Evolutionary conservation across 2,888 invertebrate genomes (phyloP).

Genomic region (Beris morrisii): DNA sequence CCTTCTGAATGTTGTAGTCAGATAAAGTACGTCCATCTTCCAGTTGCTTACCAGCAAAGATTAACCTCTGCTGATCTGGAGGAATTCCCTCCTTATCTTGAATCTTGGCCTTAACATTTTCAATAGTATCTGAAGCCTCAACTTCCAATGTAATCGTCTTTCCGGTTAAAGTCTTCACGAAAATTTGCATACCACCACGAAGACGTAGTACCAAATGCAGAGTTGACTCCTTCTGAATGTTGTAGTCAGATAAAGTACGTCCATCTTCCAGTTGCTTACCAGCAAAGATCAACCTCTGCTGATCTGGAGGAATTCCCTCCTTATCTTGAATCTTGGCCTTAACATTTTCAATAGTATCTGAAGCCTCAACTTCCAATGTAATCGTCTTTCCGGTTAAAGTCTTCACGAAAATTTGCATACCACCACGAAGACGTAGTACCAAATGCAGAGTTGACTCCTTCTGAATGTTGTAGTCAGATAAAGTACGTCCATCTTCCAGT

Average conservation of each 20-base stretch:
- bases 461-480: slow-evolving; percentile 22
- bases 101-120: slow-evolving; percentile 25
- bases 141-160: slow-evolving; percentile 26
- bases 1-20: slow-evolving; percentile 92
- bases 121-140: slow-evolving; percentile 23
- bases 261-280: slow-evolving; percentile 26
- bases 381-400: slow-evolving; percentile 33
- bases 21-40: slow-evolving; percentile 89
- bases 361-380: slow-evolving; percentile 29
- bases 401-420: slow-evolving; percentile 34
- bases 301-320: slow-evolving; percentile 30
- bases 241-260: slow-evolving; percentile 15
- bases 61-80: slow-evolving; percentile 18
- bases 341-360: slow-evolving; percentile 29
- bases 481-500: slow-evolving; percentile 16
- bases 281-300: slow-evolving; percentile 29
- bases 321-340: slow-evolving; percentile 32
- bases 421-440: slow-evolving; percentile 26
- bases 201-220: slow-evolving; percentile 17
- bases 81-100: slow-evolving; percentile 25
- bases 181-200: slow-evolving; percentile 29
- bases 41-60: slow-evolving; percentile 69
- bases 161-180: slow-evolving; percentile 24
- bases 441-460: slow-evolving; percentile 21
- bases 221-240: slow-evolving; percentile 23